phyloP scores from a whole-genome alignment of 2,797 vertebrate species.

The Monodelphis domestica region DNA sequence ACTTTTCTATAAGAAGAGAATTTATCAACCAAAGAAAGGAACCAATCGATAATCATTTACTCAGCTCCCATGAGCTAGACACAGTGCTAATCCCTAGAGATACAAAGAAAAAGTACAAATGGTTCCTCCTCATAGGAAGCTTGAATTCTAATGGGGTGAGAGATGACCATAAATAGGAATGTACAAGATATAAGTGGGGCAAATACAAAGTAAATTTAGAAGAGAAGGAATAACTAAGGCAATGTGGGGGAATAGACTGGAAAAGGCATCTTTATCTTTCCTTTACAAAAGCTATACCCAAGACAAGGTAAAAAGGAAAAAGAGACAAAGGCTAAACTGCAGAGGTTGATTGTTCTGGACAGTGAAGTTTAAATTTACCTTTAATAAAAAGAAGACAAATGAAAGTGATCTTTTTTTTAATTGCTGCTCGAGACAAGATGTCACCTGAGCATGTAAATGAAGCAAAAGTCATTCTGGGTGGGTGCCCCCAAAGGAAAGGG shows the following conservation, averaged over 20 bases:
- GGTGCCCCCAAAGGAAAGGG: not conserved
- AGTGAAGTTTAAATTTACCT: slow-evolving; percentile 1
- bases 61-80: not conserved
- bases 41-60: not conserved
- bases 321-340: not conserved
- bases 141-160: not conserved
- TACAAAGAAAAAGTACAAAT: not conserved
- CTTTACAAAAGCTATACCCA: not conserved
- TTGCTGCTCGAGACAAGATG: not conserved
- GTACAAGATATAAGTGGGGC: not conserved
- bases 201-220: not conserved
- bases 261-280: not conserved
- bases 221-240: not conserved
- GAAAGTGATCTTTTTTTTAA: slow-evolving; percentile 4
- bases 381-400: slow-evolving; percentile 20
- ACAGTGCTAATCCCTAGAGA: not conserved
- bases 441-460: slow-evolving; percentile 2
- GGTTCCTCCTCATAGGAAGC: not conserved
- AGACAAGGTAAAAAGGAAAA: not conserved
- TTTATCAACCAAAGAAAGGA: not conserved
- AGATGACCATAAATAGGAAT: not conserved
- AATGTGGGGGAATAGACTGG: not conserved
- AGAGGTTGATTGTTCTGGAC: not conserved
- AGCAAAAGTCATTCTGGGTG: not conserved
- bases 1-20: not conserved